Conservation (phyloP, 2,797 vertebrate species). For the Onychomys torridus region DNA sequence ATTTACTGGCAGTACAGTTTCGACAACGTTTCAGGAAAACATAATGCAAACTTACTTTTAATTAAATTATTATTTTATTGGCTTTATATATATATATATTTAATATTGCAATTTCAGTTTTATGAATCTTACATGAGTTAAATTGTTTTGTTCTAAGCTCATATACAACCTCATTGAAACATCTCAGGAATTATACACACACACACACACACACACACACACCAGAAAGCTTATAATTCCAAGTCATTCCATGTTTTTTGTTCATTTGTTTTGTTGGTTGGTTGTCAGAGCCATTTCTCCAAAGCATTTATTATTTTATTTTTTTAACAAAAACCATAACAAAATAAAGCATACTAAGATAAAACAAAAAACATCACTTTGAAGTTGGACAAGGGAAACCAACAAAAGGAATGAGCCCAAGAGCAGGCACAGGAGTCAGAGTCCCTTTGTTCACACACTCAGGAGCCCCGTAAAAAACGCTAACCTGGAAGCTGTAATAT, state of each 20-base stretch:
- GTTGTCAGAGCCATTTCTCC: background rate
- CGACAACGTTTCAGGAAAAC: constrained; percentile 40
- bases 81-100: constrained; percentile 13
- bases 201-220: background rate
- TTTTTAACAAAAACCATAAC: background rate
- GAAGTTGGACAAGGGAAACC: background rate
- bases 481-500: background rate
- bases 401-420: background rate
- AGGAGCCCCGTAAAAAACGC: background rate
- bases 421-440: background rate
- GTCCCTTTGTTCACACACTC: accelerated
- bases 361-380: background rate
- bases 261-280: background rate
- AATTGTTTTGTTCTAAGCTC: constrained; percentile 26
- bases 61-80: constrained; percentile 27
- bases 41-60: constrained; percentile 57
- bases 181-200: background rate
- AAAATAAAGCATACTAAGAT: background rate
- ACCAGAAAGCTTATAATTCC: constrained; percentile 37
- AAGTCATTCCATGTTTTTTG: background rate
- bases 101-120: constrained; percentile 18
- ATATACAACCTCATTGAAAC: constrained; percentile 27
- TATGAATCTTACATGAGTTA: constrained; percentile 32
- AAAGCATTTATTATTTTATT: background rate
- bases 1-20: constrained; percentile 2